Base-by-base conservation (phyloP, 2,113 vertebrate genomes). In the Prionailurus viverrinus region DNA sequence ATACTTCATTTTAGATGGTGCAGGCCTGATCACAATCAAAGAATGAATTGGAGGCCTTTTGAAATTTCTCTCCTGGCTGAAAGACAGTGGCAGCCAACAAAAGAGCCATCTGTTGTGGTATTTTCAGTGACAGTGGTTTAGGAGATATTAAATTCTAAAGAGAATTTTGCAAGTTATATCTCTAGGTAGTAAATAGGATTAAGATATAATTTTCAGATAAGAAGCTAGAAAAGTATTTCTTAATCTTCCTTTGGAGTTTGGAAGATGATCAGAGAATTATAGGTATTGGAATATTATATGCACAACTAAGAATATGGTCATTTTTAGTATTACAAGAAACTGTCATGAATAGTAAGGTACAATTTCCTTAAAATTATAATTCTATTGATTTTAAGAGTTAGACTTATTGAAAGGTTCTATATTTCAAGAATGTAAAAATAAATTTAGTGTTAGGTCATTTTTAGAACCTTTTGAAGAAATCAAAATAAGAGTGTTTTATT, bases 371-470 rank as follows among this genome's bases (percentile, higher is more conserved):
- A 45, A 88, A 33, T 88, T 39, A 55, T 12, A 48, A 36, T 25
- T 8, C 16, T 93, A 79, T 29, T 92, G 18, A 83, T 66, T 58
- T 68, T 25, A 85, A 88, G 4, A 58, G 7, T 31, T 3, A 27
- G 4, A 68, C 0, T 41, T 88, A 93, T 84, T 48, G 19, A 27
- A 89, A 84, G 51, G 4, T 0, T 0, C 55, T 88, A 53, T 79
- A 61, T 91, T 97, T 96, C 18, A 95, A 92, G 69, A 83, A 78
- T 12, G 12, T 68, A 73, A 93, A 84, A 91, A 45, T 36, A 88
- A 13, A 74, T 68, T 71, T 63, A 87, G 61, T 1, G 29, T 58
- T 69, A 71, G 41, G 27, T 88, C 21, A 85, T 76, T 93, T 66
- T 95, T 65, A 66, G 33, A 78, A 84, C 3, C 0, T 89, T 92